phyloP scores from a whole-genome alignment of 2,113 vertebrate genomes.

The Hucho hucho region DNA sequence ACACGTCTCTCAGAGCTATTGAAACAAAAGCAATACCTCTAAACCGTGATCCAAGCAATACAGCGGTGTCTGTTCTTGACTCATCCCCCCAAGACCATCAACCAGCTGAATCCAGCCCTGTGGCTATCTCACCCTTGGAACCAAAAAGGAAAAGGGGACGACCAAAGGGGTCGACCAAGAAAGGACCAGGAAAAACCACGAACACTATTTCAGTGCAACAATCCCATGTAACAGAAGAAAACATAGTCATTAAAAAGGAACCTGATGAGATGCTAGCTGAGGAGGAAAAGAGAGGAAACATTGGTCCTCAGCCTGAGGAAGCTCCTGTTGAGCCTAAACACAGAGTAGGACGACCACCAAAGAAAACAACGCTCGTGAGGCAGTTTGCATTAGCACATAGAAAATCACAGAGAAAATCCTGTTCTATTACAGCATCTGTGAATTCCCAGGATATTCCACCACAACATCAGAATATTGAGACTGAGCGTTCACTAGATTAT shows the following conservation, averaged over 20 bases:
- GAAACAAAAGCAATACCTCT: background rate
- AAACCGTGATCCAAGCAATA: conserved; percentile 9
- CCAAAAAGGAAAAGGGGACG: conserved; percentile 44
- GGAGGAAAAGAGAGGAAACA: background rate
- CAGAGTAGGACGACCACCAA: conserved; percentile 20
- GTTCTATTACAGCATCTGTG: conserved; percentile 2
- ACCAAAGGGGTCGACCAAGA: conserved; percentile 46
- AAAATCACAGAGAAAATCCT: background rate
- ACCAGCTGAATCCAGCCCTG: background rate
- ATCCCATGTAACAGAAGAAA: background rate
- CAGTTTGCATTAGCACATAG: background rate
- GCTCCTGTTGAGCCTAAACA: conserved; percentile 1
- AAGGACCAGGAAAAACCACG: background rate
- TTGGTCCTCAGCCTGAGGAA: background rate
- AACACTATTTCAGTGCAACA: too few relatives aligned
- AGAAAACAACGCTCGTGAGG: background rate
- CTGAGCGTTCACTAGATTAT: background rate
- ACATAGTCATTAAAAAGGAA: background rate
- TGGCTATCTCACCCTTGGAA: background rate
- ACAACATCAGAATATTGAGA: background rate
- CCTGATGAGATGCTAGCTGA: background rate
- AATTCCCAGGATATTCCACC: conserved; percentile 3
- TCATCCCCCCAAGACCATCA: conserved; percentile 5
- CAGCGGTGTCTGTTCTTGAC: conserved; percentile 10
- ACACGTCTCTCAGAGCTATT: background rate